A percentile compares a stretch with the other conserved stretches of the same genome.
phyloP scores from a whole-genome alignment of 2,797 vertebrate species.

The Danio tinwini region DNA sequence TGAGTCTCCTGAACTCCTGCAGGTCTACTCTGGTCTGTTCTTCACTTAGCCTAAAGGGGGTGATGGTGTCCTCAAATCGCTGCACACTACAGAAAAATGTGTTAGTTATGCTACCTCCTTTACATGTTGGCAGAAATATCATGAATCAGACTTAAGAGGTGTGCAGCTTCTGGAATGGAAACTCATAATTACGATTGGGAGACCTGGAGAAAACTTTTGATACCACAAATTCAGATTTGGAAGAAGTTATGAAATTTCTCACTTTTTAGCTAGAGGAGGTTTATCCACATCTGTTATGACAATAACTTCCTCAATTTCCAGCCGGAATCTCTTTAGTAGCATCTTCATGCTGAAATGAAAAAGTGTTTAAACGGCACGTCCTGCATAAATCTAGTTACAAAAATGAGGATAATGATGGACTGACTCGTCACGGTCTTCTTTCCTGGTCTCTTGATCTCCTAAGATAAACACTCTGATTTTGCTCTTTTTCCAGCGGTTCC shows the following conservation, averaged over 20 bases:
- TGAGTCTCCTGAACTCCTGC: slow-evolving; percentile 61
- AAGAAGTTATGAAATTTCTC: background rate
- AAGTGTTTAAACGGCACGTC: background rate
- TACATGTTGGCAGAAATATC: no score
- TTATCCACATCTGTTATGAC: slow-evolving; percentile 78
- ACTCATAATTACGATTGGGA: no score
- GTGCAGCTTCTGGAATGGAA: no score
- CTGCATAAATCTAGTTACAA: background rate
- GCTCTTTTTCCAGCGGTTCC: slow-evolving; percentile 74
- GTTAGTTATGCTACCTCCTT: background rate
- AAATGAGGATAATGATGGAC: slow-evolving; percentile 20
- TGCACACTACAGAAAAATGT: slow-evolving; percentile 64
- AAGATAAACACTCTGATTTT: slow-evolving; percentile 78
- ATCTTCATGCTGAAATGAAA: slow-evolving; percentile 71
- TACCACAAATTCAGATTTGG: background rate
- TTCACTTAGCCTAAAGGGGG: slow-evolving; percentile 71
- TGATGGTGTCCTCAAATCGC: slow-evolving; percentile 74
- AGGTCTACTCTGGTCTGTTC: slow-evolving; percentile 62
- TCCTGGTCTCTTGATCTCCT: slow-evolving; percentile 72
- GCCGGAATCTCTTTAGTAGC: slow-evolving; percentile 76
- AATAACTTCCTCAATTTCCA: slow-evolving; percentile 76
- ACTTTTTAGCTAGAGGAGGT: slow-evolving; percentile 75
- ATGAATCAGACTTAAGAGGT: no score
- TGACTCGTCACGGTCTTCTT: slow-evolving; percentile 75
- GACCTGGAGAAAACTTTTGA: no score